Conservation (phyloP, 2,888 invertebrate species). For the Thysanoteuthis rhombus region DNA sequence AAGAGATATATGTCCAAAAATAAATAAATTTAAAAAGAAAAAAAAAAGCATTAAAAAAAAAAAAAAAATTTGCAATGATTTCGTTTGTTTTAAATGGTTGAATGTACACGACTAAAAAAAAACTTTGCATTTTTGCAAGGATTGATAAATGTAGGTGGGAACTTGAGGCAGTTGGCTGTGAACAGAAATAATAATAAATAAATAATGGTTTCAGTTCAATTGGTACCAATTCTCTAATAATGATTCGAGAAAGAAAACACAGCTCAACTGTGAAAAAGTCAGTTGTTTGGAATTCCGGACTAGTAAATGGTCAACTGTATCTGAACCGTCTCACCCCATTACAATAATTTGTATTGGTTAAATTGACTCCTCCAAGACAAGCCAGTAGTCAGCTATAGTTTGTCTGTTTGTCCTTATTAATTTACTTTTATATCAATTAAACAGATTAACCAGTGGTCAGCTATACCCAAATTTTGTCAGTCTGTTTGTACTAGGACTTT, state of each 20-base stretch:
- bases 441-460: not conserved
- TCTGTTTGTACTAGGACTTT: no score
- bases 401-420: not conserved
- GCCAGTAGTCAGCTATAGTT: not conserved
- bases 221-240: not conserved
- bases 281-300: not conserved
- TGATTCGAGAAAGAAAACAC: not conserved
- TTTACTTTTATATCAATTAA: not conserved
- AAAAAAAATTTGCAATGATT: not conserved
- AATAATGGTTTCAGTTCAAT: not conserved
- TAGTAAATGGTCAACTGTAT: not conserved
- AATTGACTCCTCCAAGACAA: not conserved
- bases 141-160: not conserved
- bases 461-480: not conserved
- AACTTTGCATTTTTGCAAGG: not conserved
- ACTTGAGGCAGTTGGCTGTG: not conserved
- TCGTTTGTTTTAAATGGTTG: not conserved
- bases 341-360: not conserved
- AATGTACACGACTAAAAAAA: not conserved
- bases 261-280: not conserved
- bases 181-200: not conserved
- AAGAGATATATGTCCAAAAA: not conserved
- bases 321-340: not conserved
- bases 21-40: not conserved
- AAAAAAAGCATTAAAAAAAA: not conserved